Conservation (phyloP, 23 tunicate species). For the Oikopleura dioica region DNA sequence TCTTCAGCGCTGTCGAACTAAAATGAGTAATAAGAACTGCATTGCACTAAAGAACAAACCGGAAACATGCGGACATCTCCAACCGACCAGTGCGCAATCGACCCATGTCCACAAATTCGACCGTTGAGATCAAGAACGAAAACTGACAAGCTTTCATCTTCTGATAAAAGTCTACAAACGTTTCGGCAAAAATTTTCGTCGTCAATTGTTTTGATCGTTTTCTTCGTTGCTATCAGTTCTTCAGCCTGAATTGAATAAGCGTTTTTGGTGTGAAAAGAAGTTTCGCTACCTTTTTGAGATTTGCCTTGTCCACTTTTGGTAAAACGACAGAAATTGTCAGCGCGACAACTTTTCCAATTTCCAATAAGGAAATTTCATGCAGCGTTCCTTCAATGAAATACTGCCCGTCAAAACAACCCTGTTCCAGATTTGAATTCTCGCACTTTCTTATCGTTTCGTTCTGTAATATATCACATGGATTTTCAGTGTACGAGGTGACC, state of each 20-base stretch:
- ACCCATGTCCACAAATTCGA: neutral
- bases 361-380: neutral
- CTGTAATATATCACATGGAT: neutral
- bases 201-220: neutral
- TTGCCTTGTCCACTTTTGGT: neutral
- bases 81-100: neutral
- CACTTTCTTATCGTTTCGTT: too few relatives aligned
- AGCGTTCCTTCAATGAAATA: neutral
- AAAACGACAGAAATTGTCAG: neutral
- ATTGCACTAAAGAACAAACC: neutral
- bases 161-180: neutral
- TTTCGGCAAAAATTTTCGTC: neutral
- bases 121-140: neutral
- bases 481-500: neutral
- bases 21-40: too few relatives aligned
- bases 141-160: neutral
- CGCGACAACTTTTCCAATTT: neutral
- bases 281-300: too few relatives aligned
- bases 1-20: too few relatives aligned
- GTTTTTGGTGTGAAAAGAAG: too few relatives aligned
- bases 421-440: neutral
- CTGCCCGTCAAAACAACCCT: neutral
- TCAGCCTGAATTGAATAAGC: too few relatives aligned
- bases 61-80: neutral
- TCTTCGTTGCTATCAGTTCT: neutral